A percentile compares a stretch with the other conserved stretches of the same genome.
Conservation (phyloP, 2,888 invertebrate genomes). For the Macrosiphum euphorbiae region DNA sequence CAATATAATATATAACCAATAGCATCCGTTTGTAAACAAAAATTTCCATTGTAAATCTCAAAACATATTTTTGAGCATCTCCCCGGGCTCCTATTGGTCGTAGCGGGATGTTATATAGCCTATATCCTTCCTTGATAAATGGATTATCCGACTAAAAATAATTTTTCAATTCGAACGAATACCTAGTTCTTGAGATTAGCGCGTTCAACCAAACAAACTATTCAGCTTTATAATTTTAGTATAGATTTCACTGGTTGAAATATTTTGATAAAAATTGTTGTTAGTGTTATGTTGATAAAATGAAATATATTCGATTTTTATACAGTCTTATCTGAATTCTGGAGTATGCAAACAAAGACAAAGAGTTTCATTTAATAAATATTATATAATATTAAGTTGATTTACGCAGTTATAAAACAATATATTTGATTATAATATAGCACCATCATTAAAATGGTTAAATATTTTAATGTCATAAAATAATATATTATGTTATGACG, state of each 20-base stretch:
- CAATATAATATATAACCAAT: too few relatives aligned
- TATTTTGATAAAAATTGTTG: constrained; percentile 24
- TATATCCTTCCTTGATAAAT: too few relatives aligned
- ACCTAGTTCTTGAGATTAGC: too few relatives aligned
- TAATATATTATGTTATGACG: not conserved
- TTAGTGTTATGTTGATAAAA: constrained; percentile 11
- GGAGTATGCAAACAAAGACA: constrained; percentile 11
- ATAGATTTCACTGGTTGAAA: not conserved
- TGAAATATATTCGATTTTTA: constrained; percentile 29
- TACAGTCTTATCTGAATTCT: constrained; percentile 44
- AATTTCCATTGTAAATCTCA: too few relatives aligned
- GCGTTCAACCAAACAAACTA: too few relatives aligned
- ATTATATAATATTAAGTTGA: not conserved
- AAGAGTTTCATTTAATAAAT: not conserved
- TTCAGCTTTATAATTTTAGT: too few relatives aligned
- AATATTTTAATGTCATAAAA: not conserved
- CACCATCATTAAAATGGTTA: not conserved
- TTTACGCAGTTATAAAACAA: constrained; percentile 13
- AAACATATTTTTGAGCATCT: too few relatives aligned
- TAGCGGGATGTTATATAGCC: too few relatives aligned
- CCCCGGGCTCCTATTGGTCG: too few relatives aligned
- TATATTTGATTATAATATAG: constrained; percentile 8
- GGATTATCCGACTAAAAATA: too few relatives aligned
- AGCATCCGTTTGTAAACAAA: too few relatives aligned
- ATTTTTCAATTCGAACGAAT: too few relatives aligned